A percentile compares a stretch with the other conserved stretches of the same genome.
Conservation (phyloP, 2,888 invertebrate genomes). For the Molanna angustata region DNA sequence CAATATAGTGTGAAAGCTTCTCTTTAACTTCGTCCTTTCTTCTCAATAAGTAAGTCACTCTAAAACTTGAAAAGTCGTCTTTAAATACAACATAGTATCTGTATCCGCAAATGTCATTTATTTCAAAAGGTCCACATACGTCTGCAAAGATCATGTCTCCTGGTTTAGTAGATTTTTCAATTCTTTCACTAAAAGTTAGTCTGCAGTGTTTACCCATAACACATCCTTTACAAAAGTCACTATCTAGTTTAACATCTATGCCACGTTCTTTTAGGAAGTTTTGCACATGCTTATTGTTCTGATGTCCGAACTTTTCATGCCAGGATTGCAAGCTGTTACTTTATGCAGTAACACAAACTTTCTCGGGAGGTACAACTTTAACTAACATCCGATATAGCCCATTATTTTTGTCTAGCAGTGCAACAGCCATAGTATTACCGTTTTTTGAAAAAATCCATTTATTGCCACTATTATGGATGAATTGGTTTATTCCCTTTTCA, state of each 20-base stretch:
- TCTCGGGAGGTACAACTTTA: background rate
- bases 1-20: no score
- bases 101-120: no score
- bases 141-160: no score
- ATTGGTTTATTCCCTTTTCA: constrained; percentile 1
- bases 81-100: no score
- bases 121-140: no score
- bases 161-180: no score
- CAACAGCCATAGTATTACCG: background rate
- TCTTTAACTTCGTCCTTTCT: no score
- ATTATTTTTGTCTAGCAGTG: background rate
- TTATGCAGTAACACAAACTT: background rate
- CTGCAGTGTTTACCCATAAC: no score
- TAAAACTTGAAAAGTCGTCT: no score
- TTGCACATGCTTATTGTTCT: constrained; percentile 1
- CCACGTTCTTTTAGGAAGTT: background rate
- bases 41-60: no score
- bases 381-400: background rate
- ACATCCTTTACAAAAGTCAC: background rate
- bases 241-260: background rate
- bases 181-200: no score
- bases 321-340: background rate
- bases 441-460: background rate
- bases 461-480: background rate
- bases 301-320: constrained; percentile 2